Evolutionary conservation across 2,113 vertebrate genomes (phyloP).

Genomic region (Ammospiza caudacuta): DNA sequence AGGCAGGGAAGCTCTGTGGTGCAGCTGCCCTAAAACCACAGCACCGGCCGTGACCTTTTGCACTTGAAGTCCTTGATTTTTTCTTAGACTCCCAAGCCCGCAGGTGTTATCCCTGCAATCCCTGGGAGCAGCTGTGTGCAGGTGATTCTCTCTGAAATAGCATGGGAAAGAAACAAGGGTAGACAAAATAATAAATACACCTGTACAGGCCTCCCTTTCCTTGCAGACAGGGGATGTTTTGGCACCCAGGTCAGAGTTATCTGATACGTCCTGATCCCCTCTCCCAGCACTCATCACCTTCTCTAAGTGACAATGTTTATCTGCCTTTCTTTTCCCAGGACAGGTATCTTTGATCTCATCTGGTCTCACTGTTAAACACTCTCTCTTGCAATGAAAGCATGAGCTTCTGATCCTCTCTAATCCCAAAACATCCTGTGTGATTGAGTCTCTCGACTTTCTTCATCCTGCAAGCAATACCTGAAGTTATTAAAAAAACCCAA

Average conservation of each 20-base stretch:
- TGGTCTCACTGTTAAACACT: background rate
- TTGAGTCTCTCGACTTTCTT: background rate
- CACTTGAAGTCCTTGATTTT: background rate
- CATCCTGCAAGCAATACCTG: background rate
- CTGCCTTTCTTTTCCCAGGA: conserved; percentile 44
- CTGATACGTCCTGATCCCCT: conserved; percentile 23
- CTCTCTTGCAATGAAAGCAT: background rate
- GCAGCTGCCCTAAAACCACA: conserved; percentile 29
- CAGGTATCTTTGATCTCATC: conserved; percentile 44
- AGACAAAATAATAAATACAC: conserved; percentile 66
- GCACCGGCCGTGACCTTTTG: background rate
- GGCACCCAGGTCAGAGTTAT: conserved; percentile 19
- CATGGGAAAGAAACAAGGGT: conserved; percentile 7
- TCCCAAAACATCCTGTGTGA: conserved; percentile 39
- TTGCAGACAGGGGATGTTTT: conserved; percentile 18
- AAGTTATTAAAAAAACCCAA: background rate
- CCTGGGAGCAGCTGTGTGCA: background rate
- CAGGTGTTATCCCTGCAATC: background rate
- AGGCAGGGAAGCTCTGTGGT: background rate
- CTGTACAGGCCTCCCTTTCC: background rate
- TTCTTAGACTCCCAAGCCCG: background rate
- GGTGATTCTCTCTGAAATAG: background rate
- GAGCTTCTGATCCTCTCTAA: conserved; percentile 44
- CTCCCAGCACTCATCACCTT: background rate
- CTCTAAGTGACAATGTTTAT: conserved; percentile 10